Percentiles rank a stretch among this genome's conserved stretches.
Conservation (phyloP, 1,140 invertebrate genomes). For the Agraylea sexmaculata region DNA sequence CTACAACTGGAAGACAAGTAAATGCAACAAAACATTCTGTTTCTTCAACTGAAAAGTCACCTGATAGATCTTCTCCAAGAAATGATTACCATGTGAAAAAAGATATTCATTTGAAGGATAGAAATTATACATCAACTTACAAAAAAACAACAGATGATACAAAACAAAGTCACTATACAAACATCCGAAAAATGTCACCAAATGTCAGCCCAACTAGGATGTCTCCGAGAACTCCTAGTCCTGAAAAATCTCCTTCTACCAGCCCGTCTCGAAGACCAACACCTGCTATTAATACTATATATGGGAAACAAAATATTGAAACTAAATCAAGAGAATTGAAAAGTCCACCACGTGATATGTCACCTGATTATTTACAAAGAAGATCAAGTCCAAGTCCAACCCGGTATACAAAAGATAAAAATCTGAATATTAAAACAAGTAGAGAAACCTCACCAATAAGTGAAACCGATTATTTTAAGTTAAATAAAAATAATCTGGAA, state of each 20-base stretch:
- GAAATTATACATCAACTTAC: slow-evolving; percentile 9
- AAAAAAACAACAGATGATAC: slow-evolving; percentile 1
- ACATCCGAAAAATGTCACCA: not conserved
- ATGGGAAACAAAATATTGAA: too few species aligned
- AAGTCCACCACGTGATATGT: too few species aligned
- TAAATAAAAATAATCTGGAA: slow-evolving; percentile 24
- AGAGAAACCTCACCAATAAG: slow-evolving; percentile 26
- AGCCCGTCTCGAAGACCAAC: slow-evolving; percentile 4
- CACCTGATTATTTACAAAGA: too few species aligned
- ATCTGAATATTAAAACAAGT: too few species aligned
- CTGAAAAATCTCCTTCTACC: slow-evolving; percentile 1
- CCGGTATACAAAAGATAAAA: too few species aligned
- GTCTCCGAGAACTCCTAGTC: not conserved
- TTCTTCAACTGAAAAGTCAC: slow-evolving; percentile 1
- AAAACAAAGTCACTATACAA: not conserved
- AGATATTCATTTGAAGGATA: too few species aligned
- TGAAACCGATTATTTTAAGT: slow-evolving; percentile 34
- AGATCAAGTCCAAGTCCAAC: too few species aligned
- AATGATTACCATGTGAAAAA: too few species aligned
- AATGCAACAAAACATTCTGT: slow-evolving; percentile 3
- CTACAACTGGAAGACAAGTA: slow-evolving; percentile 22
- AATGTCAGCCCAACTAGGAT: not conserved
- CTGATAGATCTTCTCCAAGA: slow-evolving; percentile 3
- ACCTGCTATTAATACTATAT: too few species aligned
- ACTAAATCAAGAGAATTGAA: too few species aligned